Base-by-base conservation (phyloP, 2,113 vertebrate genomes). In the Telmatochromis sp. region DNA sequence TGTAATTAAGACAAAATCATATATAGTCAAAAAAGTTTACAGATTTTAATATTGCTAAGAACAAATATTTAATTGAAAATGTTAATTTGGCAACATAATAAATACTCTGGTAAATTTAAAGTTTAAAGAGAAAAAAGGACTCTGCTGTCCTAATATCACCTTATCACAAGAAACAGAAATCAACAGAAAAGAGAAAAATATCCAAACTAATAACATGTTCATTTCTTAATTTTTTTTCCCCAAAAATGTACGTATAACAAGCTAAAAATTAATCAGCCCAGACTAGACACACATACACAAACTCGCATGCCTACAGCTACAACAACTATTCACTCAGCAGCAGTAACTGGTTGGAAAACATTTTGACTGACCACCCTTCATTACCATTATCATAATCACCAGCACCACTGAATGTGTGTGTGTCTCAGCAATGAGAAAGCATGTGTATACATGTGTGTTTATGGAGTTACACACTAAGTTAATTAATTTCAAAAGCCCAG, bases 401-500 rank as follows among this genome's bases (percentile, higher is more conserved):
- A 93, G 89, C 93, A 93, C 86, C 90, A 95, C 81, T 82, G 75
- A 23, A 80, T 87, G 86, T 47, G 71, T 81, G 35, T 45, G 55
- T 82, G 78, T 58, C 45, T 33, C 81, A 60, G 7, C 21, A 79
- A 86, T 89, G 86, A 83, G 91, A 83, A 55, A 82, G 82, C 89
- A 54, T 78, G 85, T 89, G 81, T 71, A 84, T 47, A 63, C 58
- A 83, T 91, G 92, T 89, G 94, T 95, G 92, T 95, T 93, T 92
- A 87, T 90, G 88, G 71, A 75, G 87, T 51, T 51, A 93, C 86
- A 95, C 83, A 93, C 89, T 80, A 89, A 95, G 94, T 96, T 96
- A 96, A 97, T 97, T 96, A 95, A 96, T 96, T 96, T 96, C 95
- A 96, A 96, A 96, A 96, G 94, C 92, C 93, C 88, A 88, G 91